Percentiles rank a stretch among this genome's conserved stretches.
These are phyloP conservation scores for Coleophora deauratella DNA, from an alignment of 2,888 invertebrate genomes.

Conservation along the genomic window DNA sequence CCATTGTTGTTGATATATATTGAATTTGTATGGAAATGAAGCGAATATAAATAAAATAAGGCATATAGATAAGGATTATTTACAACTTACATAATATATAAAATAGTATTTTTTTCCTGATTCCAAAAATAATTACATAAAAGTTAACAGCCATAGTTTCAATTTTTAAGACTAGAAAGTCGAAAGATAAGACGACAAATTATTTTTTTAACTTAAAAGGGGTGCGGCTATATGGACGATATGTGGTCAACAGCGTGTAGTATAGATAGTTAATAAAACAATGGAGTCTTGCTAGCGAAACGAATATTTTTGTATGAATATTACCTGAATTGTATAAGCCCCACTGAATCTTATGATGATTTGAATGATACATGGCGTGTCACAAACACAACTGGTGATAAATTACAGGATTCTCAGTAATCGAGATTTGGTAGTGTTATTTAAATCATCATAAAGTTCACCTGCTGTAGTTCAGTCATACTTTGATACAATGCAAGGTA, in stretches of 20 bases:
- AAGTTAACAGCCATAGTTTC: no score
- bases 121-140: slow-evolving; percentile 1
- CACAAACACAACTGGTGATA: no score
- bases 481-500: slow-evolving; percentile 1
- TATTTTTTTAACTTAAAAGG: slow-evolving; percentile 58
- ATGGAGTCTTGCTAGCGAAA: slow-evolving; percentile 19
- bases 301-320: slow-evolving; percentile 30
- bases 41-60: slow-evolving; percentile 23
- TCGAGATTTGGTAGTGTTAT: no score
- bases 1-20: slow-evolving; percentile 54
- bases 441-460: no score
- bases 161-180: no score
- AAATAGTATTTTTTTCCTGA: no score
- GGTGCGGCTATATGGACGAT: slow-evolving; percentile 10
- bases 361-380: no score
- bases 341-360: slow-evolving; percentile 16
- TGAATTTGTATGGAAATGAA: slow-evolving; percentile 30
- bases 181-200: slow-evolving; percentile 27
- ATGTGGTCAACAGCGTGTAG: no score
- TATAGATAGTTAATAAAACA: background rate
- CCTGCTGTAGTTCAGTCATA: no score
- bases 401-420: no score
- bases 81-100: no score
- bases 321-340: no score
- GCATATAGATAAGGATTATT: background rate